Evolutionary conservation across 2,888 invertebrate genomes (phyloP), one percentile per base, ranked within the genome.

Genomic region (Osedax frankpressi): DNA sequence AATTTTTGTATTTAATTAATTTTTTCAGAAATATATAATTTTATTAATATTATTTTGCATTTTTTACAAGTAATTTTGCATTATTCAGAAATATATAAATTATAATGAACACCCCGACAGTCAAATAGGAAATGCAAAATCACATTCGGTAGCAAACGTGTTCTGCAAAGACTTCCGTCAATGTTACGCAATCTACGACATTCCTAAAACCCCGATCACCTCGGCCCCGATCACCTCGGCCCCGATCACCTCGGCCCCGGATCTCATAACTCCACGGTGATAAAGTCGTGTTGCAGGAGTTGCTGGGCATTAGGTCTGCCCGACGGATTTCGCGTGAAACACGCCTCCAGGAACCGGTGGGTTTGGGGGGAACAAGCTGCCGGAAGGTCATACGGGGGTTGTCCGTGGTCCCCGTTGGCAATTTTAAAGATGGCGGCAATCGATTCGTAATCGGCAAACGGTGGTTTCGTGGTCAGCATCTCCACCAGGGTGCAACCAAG

Each of bases 361-460:
- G 79, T 79, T 19, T 77, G 72, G 44, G 77, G 74, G n/a, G 80
- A 79, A n/a, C 77, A 75, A 65, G 76, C 76, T 3, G 75, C 73
- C 6, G 84, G 83, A 28, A 84, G 80, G 72, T 78, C 78, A 75
- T 81, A 84, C 30, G 80, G 71, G 25, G 72, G 79, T n/a, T n/a
- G n/a, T n/a, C n/a, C n/a, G 72, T 80, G 76, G 29, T 81, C 79
- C 62, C 78, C 77, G 19, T 81, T 83, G 11, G 83, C 84, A 30
- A 85, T 85, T 77, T 83, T 82, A 77, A 82, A 85, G 76, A 85
- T 83, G 74, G 84, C 85, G 3, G 84, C 84, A 80, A 84, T 82
- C 1, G 83, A 80, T 76, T 85, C 85, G 44, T 80, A 80, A 60
- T 84, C 82, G 28, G 80, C 78, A 80, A 82, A 85, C 0, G 85